Base-by-base conservation (phyloP, 2,113 vertebrate species). In the Sylvietta virens region DNA sequence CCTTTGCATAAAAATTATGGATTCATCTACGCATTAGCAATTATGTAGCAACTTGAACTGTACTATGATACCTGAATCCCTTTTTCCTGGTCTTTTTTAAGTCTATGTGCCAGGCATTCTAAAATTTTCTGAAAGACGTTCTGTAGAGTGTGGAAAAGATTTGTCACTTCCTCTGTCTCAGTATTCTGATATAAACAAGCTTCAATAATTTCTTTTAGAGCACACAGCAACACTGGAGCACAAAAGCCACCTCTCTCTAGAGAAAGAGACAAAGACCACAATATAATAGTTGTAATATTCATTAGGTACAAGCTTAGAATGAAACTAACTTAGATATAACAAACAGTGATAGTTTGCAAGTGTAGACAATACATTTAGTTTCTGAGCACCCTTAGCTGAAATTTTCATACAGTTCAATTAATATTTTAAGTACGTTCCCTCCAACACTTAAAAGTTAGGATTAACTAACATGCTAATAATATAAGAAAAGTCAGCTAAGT, bases 121-220 rank as follows among this genome's bases (percentile, higher is more conserved):
- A 99, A 92, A 84, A 98, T 96, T 92, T 98, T 99, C 96, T 99
- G 98, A 96, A 99, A 99, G 33, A 99, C 86, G 5, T 98, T 98
- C 86, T 98, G 98, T 62, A 99, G 95, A 70, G 97, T 92, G 13
- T 96, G 95, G 81, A 99, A 95, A 64, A 98, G 73, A 27, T 97
- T 53, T 47, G 84, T 44, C 42, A 96, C 48, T 54, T 98, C 97
- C 44, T 95, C 97, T 73, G 97, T 80, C 42, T 84, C 92, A 45
- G 80, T 65, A 67, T 95, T 97, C 65, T 97, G 97, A 48, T 93
- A 94, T 48, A 96, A 67, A 69, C 94, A 97, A 89, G 89, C 96
- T 73, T 98, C 97, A 19, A 94, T 96, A 80, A 99, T 95, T 97
- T 99, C 99, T 95, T 98, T 98, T 54, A 99, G 96, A 85, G 98